Evolutionary conservation across 2,113 vertebrate genomes (phyloP).

Genomic region (Perca schrenkii): DNA sequence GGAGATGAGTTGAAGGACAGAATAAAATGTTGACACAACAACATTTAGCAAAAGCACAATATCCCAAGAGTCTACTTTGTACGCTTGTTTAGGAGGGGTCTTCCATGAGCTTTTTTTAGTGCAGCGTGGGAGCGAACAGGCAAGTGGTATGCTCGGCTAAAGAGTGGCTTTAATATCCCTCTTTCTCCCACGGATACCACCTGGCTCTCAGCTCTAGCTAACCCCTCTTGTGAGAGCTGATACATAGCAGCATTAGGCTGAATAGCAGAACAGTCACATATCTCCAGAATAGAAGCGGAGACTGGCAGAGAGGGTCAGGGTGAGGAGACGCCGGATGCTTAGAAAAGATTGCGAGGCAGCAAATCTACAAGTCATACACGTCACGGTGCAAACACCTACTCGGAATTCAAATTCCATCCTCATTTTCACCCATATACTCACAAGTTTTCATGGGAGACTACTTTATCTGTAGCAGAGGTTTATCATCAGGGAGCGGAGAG

Average conservation of each 20-base stretch:
- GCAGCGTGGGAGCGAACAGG: conserved; percentile 52
- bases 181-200: conserved; percentile 57
- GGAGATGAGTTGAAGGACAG: background rate
- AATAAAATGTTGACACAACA: conserved; percentile 8
- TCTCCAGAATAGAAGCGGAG: conserved; percentile 25
- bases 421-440: background rate
- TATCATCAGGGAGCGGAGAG: conserved; percentile 31
- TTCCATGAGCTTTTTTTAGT: conserved; percentile 34
- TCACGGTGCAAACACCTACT: conserved; percentile 10
- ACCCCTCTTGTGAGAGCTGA: conserved; percentile 31
- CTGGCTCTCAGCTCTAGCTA: conserved; percentile 44
- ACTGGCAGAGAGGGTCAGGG: conserved; percentile 6
- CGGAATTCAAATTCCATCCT: conserved; percentile 11
- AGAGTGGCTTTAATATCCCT: conserved; percentile 52
- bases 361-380: conserved; percentile 25
- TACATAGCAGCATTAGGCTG: conserved; percentile 31
- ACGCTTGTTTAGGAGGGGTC: background rate
- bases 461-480: conserved; percentile 35
- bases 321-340: background rate
- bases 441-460: conserved; percentile 5
- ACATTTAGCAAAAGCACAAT: background rate
- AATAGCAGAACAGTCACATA: conserved; percentile 44
- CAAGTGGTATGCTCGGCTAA: conserved; percentile 23
- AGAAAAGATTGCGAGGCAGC: conserved; percentile 8
- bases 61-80: conserved; percentile 26